Percentiles rank a stretch among this genome's conserved stretches.
phyloP scores from a whole-genome alignment of 35 echinoderm and acorn worm genomes.

The Apostichopus californicus region DNA sequence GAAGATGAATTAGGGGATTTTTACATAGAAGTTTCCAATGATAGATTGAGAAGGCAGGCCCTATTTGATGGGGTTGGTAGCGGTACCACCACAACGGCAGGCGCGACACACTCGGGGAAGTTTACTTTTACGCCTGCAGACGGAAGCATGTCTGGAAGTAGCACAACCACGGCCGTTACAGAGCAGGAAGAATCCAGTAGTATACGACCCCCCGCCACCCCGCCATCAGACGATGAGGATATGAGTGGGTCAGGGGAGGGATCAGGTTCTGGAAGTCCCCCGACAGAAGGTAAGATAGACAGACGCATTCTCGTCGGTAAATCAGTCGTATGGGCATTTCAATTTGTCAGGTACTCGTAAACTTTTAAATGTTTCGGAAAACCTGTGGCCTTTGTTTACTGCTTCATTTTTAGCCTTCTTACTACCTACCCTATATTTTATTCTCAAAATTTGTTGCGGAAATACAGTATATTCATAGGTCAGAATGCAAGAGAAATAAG shows the following conservation, averaged over 20 bases:
- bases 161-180: neutral
- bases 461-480: no score
- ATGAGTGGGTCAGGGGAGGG: constrained; percentile 2
- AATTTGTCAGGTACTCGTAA: no score
- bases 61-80: constrained; percentile 1
- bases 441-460: no score
- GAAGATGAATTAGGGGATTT: constrained; percentile 49
- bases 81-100: neutral
- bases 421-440: no score
- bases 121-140: constrained; percentile 6
- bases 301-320: neutral
- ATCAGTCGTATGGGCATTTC: no score
- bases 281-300: neutral
- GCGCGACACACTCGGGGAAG: neutral
- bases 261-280: constrained; percentile 13
- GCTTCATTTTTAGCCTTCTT: no score
- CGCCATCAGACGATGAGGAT: constrained; percentile 35
- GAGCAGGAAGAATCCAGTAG: neutral
- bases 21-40: constrained; percentile 46
- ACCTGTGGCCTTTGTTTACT: no score
- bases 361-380: no score
- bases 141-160: no score
- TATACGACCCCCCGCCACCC: neutral
- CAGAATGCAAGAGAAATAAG: no score
- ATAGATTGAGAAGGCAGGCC: constrained; percentile 24